Evolutionary conservation across 2,888 invertebrate species (phyloP), one percentile per base, ranked within the genome.

Genomic region (Megaustenia siamemsis): DNA sequence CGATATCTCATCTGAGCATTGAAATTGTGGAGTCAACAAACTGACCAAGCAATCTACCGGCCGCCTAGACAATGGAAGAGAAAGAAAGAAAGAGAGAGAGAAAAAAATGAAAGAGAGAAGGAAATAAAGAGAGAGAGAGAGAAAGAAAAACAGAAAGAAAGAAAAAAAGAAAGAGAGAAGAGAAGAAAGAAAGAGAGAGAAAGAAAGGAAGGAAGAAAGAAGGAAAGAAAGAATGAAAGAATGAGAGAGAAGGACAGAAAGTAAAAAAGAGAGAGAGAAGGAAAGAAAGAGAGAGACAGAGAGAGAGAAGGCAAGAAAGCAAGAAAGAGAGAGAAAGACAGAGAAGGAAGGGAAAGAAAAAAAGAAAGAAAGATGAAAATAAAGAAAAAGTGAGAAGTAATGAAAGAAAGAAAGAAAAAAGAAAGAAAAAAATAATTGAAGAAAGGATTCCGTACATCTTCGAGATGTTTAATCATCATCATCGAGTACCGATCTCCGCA

Each of bases 31-130:
- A n/a, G n/a, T n/a, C n/a, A n/a, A n/a, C n/a, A n/a, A n/a, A n/a
- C n/a, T n/a, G n/a, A n/a, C n/a, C n/a, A n/a, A n/a, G n/a, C n/a
- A n/a, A n/a, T n/a, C n/a, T n/a, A n/a, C n/a, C n/a, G n/a, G n/a
- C n/a, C n/a, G n/a, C n/a, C n/a, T n/a, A 53, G 56, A 32, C 5
- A 66, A 38, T 32, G n/a, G 53, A 40, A 81, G 38, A 69, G 69
- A 69, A 21, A 69, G 69, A 81, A 56, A 69, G 38, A 35, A 28
- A 49, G 69, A 69, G 53, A 38, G n/a, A 81, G 69, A 81, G 38
- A 53, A n/a, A 81, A 43, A 49, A n/a, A 32, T 32, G 49, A 8
- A 32, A 49, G 32, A n/a, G 21, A 78, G 38, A 10, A 21, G 28
- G 43, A 45, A n/a, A 60, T 6, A 40, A n/a, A 78, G 28, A 40